Evolutionary conservation across 2,113 vertebrate genomes (phyloP), one percentile per base, ranked within the genome.

Genomic region (Edolisoma coerulescens): DNA sequence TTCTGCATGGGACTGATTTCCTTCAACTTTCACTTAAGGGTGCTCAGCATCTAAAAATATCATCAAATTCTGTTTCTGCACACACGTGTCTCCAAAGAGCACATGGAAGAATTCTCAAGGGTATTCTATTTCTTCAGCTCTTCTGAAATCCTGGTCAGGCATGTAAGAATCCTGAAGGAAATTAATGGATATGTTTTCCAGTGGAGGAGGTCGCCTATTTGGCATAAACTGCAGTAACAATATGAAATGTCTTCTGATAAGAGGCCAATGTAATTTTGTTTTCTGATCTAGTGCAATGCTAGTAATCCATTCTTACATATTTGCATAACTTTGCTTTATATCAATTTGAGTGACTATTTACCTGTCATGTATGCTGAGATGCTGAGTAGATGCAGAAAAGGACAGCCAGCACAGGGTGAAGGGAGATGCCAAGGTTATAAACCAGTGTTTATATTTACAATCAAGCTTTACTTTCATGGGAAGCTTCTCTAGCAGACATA

Each of bases 371-470:
- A 39, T 24, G 39, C 75, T 33, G 54, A 22, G 44, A 84, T 59
- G 50, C 56, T 63, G 93, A 90, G 83, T 82, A 93, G 93, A 52
- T 71, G 82, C 74, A 90, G 87, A 53, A 90, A 68, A 87, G 68
- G 83, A 78, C 73, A 94, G 74, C 32, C 80, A 88, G 69, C 0
- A 0, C 65, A 93, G 84, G 88, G 41, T 91, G 83, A 97, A 96
- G 57, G 89, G 89, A 96, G 87, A 92, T 74, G 75, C 73, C 92
- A 95, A 95, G 82, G 84, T 96, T 91, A 93, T 83, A 96, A 88
- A 83, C 44, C 77, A 61, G 53, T 47, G 70, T 28, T 91, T 44
- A 8, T 67, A 84, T 91, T 96, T 95, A 87, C 53, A 91, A 30
- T 16, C 22, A 2, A 90, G 87, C 67, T 91, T 82, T 65, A 76